Conservation (phyloP, 2,797 vertebrate genomes). For the Carcharodon carcharias region DNA sequence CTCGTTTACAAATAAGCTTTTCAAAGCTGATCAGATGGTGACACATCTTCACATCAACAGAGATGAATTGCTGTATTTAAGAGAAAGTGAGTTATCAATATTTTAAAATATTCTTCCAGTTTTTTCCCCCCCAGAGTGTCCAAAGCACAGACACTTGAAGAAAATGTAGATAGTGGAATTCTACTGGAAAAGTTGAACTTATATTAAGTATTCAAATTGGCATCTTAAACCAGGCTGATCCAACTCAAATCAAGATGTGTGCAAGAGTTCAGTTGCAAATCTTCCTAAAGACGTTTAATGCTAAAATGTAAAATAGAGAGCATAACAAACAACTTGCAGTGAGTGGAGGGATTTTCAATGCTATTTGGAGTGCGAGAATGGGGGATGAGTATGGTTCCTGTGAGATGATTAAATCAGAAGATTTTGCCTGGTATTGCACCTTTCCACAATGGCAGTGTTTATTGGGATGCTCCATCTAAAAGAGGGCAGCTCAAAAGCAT, state of each 20-base stretch:
- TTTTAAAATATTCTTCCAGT: not conserved
- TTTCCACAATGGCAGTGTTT: not conserved
- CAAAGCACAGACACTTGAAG: not conserved
- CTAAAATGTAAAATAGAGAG: not conserved
- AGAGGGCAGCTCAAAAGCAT: not conserved
- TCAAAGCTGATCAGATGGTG: not conserved
- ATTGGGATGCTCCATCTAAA: not conserved
- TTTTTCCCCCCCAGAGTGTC: not conserved
- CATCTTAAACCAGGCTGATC: not conserved
- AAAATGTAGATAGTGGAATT: not conserved
- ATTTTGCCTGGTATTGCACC: not conserved
- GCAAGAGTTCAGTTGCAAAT: not conserved
- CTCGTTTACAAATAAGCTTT: not conserved
- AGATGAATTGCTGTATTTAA: not conserved
- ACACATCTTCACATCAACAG: not conserved
- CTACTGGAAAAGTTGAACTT: not conserved
- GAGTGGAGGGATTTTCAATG: not conserved
- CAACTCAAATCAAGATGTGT: not conserved
- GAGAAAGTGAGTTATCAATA: not conserved
- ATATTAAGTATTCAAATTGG: not conserved
- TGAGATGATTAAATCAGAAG: not conserved
- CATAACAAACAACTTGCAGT: not conserved
- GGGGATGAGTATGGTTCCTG: not conserved
- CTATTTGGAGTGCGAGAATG: not conserved
- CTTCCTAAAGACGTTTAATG: not conserved